Evolutionary conservation across 92 coral and sea anemone species (phyloP), one percentile per base, ranked within the genome.

Genomic region (Bergia sp.): DNA sequence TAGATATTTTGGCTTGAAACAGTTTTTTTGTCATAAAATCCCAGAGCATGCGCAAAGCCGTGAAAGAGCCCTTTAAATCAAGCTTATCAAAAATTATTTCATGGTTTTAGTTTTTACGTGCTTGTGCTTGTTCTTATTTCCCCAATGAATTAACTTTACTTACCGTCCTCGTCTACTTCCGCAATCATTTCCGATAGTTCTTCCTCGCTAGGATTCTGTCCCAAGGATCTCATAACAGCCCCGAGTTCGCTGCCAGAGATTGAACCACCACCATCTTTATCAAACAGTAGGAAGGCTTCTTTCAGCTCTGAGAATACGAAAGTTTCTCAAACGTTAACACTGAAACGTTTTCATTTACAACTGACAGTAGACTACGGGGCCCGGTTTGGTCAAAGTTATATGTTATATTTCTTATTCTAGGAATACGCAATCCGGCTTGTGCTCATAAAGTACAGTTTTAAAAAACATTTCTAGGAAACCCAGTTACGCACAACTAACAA

Each of bases 131-230:
- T 57, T 57, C 4, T 1, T 4, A 57, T 21, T 61, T 61, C 2
- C 16, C 7, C 69, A 18, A 3, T 61, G 41, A 76, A 29, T 50
- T 10, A n/a, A 11, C 2, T 36, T 37, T 41, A 84, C 96, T 44
- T n/a, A 94, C 97, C 97, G 73, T 94, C 97, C 72, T 93, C 93
- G 76, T 94, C 97, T 38, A 95, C 98, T 43, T 96, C 96, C 13
- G 94, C 95, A 42, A 96, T 93, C 93, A 96, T 94, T 37, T 92
- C 93, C 10, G 91, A 89, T 18, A 96, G 89, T 88, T 96, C 97
- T 12, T 96, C 96, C 20, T 96, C 96, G 1, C 97, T 94, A 49
- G 95, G 95, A 77, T 91, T 96, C 53, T 94, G 97, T 16, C 98
- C 98, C 41, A 94, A 90, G n/a, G 98, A 94, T 71, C 94, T 84